Conservation (phyloP, 2,888 invertebrate genomes). For the Villa cingulata region DNA sequence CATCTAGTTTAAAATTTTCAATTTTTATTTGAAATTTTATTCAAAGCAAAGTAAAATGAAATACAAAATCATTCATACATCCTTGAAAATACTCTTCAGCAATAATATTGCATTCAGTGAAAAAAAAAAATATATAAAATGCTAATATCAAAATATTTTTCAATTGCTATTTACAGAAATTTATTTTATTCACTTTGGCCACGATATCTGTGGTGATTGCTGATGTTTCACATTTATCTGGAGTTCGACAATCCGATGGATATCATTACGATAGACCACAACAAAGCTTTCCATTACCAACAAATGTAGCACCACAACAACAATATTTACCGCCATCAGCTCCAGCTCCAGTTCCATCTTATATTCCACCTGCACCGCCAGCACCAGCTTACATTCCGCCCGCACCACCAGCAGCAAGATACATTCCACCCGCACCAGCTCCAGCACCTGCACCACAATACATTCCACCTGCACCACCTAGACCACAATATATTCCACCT, state of each 20-base stretch:
- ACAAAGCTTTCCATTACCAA: neutral
- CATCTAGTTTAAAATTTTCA: too few relatives aligned
- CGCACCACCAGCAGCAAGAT: neutral
- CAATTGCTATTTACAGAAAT: neutral
- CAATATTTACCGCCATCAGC: conserved; percentile 3
- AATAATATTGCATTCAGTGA: too few relatives aligned
- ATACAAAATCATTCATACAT: too few relatives aligned
- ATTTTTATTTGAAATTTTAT: too few relatives aligned
- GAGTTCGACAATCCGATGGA: neutral
- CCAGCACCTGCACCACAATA: neutral
- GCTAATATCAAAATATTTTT: neutral
- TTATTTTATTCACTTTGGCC: neutral
- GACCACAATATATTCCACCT: neutral
- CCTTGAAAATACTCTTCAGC: too few relatives aligned
- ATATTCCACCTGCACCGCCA: neutral
- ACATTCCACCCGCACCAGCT: neutral
- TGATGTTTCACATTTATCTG: conserved; percentile 3
- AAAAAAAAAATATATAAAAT: neutral
- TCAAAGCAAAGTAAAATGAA: neutral
- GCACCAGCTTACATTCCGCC: neutral
- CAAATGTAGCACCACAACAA: neutral
- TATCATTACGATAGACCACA: conserved; percentile 4
- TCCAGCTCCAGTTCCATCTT: neutral
- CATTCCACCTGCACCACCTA: neutral
- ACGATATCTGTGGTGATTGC: neutral